Percentiles rank a stretch among this genome's conserved stretches.
Evolutionary conservation across 2,113 vertebrate genomes (phyloP).

Genomic region (Gnathonemus echidnorhynchus): DNA sequence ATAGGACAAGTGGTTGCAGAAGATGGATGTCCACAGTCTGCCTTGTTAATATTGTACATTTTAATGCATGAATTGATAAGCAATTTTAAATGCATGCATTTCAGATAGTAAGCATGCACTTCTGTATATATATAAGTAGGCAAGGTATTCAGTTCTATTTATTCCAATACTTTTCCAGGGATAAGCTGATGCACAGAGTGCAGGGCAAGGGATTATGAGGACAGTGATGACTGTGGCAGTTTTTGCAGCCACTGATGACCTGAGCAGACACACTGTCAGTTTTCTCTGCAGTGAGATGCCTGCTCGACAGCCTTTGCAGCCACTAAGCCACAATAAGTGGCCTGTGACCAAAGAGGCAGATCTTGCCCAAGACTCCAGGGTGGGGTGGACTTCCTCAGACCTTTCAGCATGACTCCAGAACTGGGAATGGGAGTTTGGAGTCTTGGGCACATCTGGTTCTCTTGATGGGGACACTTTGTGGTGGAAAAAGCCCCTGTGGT

Average conservation of each 20-base stretch:
- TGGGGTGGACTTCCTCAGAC: slow-evolving; percentile 30
- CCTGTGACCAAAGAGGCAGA: not conserved
- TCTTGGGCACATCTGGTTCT: slow-evolving; percentile 36
- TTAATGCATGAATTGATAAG: not conserved
- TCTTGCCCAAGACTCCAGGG: slow-evolving; percentile 17
- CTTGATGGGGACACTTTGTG: slow-evolving; percentile 33
- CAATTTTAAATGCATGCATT: not conserved
- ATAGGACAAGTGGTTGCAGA: not conserved
- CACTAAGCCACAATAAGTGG: slow-evolving; percentile 21
- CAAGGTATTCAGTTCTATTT: not conserved
- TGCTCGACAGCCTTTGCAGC: slow-evolving; percentile 21
- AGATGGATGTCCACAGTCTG: not conserved
- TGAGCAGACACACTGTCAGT: slow-evolving; percentile 18
- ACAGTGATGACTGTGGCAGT: not conserved
- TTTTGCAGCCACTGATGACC: slow-evolving; percentile 19
- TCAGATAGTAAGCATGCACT: not conserved
- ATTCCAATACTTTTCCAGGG: not conserved
- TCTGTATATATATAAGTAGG: not conserved
- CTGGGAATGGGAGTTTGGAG: slow-evolving; percentile 32
- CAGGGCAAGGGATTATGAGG: not conserved
- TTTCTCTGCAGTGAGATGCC: slow-evolving; percentile 2
- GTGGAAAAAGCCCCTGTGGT: slow-evolving; percentile 30
- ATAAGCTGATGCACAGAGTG: not conserved
- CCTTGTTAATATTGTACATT: not conserved
- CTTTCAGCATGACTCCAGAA: slow-evolving; percentile 22